Base-by-base conservation (phyloP, 2,113 vertebrate species). In the Peromyscus maniculatus region DNA sequence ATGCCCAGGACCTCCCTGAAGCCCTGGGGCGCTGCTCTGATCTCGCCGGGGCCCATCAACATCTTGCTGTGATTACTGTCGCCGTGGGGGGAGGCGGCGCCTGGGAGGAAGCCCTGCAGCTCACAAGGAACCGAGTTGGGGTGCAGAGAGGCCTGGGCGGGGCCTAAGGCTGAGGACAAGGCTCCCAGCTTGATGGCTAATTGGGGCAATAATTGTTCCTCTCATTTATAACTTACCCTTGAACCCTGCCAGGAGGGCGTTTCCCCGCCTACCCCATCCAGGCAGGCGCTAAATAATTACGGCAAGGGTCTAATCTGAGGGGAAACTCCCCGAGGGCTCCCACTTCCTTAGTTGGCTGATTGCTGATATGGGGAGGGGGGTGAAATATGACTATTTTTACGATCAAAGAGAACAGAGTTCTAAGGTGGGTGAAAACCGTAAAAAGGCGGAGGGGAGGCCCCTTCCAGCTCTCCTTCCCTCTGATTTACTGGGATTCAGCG, bases 341-440 rank as follows among this genome's bases (percentile, higher is more conserved):
- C 96, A 91, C 98, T 98, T 99, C 98, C 98, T 98, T 84, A 3
- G 97, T 89, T 95, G 24, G 96, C 94, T 98, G 99, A 99, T 98
- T 96, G 98, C 98, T 98, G 98, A 98, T 98, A 98, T 98, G 89
- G 97, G 98, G 98, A 93, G 87, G 98, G 98, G 98, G 94, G 26
- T 99, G 98, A 99, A 99, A 99, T 98, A 99, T 92, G 98, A 99
- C 98, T 98, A 98, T 98, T 98, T 98, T 89, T 98, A 98, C 33
- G 97, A 99, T 99, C 98, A 99, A 99, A 99, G 96, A 95, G 97
- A 98, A 98, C 98, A 86, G 97, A 97, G 97, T 97, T 98, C 97
- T 97, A 98, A 98, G 98, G 97, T 97, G 98, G 98, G 97, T 93
- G 64, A 74, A 84, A 84, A 87, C 66, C 0, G 78, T 0, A 12